Evolutionary conservation across 2,113 vertebrate genomes (phyloP).

Genomic region (Lathamus discolor): DNA sequence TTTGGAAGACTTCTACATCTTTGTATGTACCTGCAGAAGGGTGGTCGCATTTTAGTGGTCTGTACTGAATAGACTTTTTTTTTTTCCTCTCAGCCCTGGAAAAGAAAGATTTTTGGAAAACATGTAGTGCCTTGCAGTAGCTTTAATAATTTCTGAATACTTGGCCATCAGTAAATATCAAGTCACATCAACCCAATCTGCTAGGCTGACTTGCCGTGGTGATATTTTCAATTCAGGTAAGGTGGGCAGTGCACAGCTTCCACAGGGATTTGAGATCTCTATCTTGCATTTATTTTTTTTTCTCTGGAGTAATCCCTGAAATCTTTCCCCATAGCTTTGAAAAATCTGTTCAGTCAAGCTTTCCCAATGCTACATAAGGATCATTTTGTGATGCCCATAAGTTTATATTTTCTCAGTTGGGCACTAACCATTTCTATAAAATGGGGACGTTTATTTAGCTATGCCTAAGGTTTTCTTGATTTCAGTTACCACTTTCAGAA

Average conservation of each 20-base stretch:
- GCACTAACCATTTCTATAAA: neutral
- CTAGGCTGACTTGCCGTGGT: neutral
- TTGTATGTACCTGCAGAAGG: neutral
- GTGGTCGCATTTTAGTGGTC: neutral
- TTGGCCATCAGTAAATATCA: neutral
- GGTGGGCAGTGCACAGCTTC: neutral
- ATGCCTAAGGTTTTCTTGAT: neutral
- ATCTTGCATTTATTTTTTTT: neutral
- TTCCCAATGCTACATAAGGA: neutral
- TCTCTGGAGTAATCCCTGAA: neutral
- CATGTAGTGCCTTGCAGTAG: neutral
- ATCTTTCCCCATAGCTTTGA: neutral
- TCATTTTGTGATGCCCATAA: neutral
- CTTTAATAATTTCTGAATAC: neutral
- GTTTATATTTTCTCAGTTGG: neutral
- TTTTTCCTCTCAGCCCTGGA: neutral
- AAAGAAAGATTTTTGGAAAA: neutral
- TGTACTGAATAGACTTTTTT: neutral
- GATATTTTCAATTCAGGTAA: neutral
- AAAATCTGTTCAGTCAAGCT: neutral
- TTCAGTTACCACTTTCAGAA: neutral
- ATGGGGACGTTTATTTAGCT: neutral
- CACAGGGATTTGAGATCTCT: neutral
- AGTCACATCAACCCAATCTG: neutral
- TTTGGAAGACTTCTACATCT: neutral